Percentiles rank a stretch among this genome's conserved stretches.
phyloP scores from a whole-genome alignment of 2,888 invertebrate species.

The Epirrita christyi region DNA sequence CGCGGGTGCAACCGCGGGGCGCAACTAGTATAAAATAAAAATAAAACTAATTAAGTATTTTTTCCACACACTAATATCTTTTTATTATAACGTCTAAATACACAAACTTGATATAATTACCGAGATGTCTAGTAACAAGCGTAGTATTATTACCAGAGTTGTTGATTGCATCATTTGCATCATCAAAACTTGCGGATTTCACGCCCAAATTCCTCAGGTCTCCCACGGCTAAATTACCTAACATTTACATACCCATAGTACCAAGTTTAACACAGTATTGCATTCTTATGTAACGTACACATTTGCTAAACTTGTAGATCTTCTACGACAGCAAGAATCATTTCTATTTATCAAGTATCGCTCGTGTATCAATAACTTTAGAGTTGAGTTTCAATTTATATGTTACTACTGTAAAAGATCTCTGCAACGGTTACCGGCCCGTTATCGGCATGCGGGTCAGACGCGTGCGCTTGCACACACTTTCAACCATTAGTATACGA shows the following conservation, averaged over 20 bases:
- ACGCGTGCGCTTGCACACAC: constrained; percentile 64
- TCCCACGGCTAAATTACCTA: constrained; percentile 22
- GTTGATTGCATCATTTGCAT: constrained; percentile 13
- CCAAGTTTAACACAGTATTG: constrained; percentile 10
- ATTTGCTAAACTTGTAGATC: constrained; percentile 8
- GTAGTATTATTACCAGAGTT: not conserved
- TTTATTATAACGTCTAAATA: no score
- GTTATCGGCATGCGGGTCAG: constrained; percentile 73
- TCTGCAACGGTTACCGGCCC: constrained; percentile 41
- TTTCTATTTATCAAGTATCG: not conserved
- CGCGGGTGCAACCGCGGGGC: no score
- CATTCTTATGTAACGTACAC: constrained; percentile 21
- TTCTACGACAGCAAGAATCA: not conserved
- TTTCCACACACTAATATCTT: no score
- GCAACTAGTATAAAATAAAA: no score
- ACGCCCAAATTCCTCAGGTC: constrained; percentile 14
- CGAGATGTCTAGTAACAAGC: no score
- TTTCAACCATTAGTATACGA: constrained; percentile 63
- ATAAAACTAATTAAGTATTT: no score
- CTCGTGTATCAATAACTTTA: constrained; percentile 1
- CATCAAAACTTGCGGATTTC: constrained; percentile 12
- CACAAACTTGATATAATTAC: no score
- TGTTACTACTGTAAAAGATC: constrained; percentile 8
- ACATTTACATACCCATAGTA: constrained; percentile 12
- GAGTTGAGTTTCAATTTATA: constrained; percentile 13